These are phyloP conservation scores for Petrolisthes cinctipes DNA, from an alignment of 2,888 invertebrate genomes.

Conservation along the genomic window DNA sequence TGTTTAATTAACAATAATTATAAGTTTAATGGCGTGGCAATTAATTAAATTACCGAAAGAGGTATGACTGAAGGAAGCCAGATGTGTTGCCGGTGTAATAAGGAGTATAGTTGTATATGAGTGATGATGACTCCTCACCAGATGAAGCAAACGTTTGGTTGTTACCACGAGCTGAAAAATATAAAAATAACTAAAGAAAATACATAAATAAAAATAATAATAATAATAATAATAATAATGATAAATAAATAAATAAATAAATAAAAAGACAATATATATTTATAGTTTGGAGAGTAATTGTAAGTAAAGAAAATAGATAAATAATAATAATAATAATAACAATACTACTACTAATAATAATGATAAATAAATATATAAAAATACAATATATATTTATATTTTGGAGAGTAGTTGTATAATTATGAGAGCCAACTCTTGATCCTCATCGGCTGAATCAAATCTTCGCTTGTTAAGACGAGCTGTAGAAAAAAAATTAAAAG, in stretches of 20 bases:
- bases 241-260: no score
- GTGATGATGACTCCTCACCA: slow-evolving; percentile 72
- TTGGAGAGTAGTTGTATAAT: slow-evolving; percentile 81
- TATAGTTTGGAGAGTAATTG: no score
- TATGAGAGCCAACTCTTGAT: slow-evolving; percentile 76
- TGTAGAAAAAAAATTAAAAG: slow-evolving; percentile 22
- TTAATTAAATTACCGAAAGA: slow-evolving; percentile 39
- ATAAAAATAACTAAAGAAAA: background rate
- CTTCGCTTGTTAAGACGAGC: slow-evolving; percentile 77
- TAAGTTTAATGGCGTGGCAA: no score
- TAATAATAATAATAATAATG: no score
- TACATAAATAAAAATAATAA: background rate
- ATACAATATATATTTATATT: no score
- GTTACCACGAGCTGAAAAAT: slow-evolving; percentile 75
- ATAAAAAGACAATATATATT: no score
- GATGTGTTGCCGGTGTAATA: slow-evolving; percentile 70
- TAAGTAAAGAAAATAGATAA: no score
- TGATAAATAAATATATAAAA: no score
- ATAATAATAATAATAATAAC: no score
- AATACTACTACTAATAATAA: no score
- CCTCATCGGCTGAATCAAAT: slow-evolving; percentile 73
- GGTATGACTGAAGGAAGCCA: slow-evolving; percentile 60
- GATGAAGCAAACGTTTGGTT: slow-evolving; percentile 74
- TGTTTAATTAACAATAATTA: no score
- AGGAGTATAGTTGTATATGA: slow-evolving; percentile 82